These are phyloP conservation scores for Sebastes nivosus DNA, from an alignment of 2,797 vertebrate species.

Conservation along the genomic window DNA sequence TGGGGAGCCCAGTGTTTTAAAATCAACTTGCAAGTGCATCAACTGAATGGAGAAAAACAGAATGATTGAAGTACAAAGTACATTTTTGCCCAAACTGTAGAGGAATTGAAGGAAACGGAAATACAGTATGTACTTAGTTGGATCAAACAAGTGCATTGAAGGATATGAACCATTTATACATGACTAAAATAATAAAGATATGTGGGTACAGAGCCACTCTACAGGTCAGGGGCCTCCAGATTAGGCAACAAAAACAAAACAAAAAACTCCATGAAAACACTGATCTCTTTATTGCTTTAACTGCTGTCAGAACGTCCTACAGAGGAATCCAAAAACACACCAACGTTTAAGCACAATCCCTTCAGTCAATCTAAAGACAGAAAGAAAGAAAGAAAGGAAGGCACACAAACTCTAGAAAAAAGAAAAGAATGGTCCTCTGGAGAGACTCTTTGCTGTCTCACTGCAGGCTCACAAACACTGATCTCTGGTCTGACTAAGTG, in stretches of 20 bases:
- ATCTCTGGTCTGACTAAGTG: slow-evolving; percentile 56
- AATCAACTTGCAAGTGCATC: background rate
- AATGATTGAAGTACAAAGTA: background rate
- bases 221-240: slow-evolving; percentile 25
- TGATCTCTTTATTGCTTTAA: slow-evolving; percentile 91
- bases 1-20: no score
- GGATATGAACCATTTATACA: no score
- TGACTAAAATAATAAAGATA: no score
- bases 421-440: slow-evolving; percentile 63
- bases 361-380: slow-evolving; percentile 76
- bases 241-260: background rate
- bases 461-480: slow-evolving; percentile 27
- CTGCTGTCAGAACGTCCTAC: slow-evolving; percentile 86
- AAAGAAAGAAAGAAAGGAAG: slow-evolving; percentile 54
- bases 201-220: no score
- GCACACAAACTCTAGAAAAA: slow-evolving; percentile 74
- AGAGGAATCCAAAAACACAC: slow-evolving; percentile 62
- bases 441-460: slow-evolving; percentile 6
- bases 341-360: slow-evolving; percentile 70
- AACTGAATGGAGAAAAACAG: background rate
- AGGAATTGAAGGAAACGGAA: no score
- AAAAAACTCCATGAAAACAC: slow-evolving; percentile 1
- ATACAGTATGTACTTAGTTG: no score
- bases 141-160: no score
- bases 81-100: background rate